Evolutionary conservation across 2,113 vertebrate genomes (phyloP), one percentile per base, ranked within the genome.

Genomic region (Perognathus longimembris): DNA sequence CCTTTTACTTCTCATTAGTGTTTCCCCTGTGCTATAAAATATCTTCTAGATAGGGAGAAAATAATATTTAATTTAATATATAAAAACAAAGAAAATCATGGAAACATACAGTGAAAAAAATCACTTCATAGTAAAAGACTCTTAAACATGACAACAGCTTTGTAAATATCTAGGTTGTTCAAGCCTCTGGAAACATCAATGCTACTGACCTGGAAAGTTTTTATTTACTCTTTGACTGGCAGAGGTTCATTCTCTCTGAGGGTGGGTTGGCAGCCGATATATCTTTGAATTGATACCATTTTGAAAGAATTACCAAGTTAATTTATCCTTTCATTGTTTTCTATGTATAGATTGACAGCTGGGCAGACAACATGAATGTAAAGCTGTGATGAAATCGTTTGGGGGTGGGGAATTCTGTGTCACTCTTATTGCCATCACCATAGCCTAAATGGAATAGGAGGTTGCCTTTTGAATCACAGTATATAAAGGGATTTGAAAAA

Each of bases 401-500:
- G 54, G 64, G 75, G n/a, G 12, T 4, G 50, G 83, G 93, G 77
- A 94, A 92, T 91, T 95, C 88, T 32, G 36, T 73, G 77, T 95
- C 94, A 85, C 45, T 91, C 89, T 97, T 92, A 97, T 96, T 97
- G 71, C 93, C 92, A 90, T 78, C 77, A 90, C 88, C 34, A 15
- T 83, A 89, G 95, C 78, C 69, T 94, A 85, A 93, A 95, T 54
- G 14, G 85, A 92, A 86, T 45, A 63, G 93, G 95, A 96, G 77
- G n/a, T 85, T 97, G 77, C 69, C 90, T 96, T 7, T 71, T 88
- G 80, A 93, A 95, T 96, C 67, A 28, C 61, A 89, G 21, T 0
- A 6, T 10, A 36, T 42, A 4, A 38, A 59, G 59, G 32, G 66
- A 96, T 96, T 75, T 88, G 90, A 95, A 94, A 54, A 89, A 93